A percentile compares a stretch with the other conserved stretches of the same genome.
Conservation (phyloP, 2,113 vertebrate genomes). For the Gallinago undulata region DNA sequence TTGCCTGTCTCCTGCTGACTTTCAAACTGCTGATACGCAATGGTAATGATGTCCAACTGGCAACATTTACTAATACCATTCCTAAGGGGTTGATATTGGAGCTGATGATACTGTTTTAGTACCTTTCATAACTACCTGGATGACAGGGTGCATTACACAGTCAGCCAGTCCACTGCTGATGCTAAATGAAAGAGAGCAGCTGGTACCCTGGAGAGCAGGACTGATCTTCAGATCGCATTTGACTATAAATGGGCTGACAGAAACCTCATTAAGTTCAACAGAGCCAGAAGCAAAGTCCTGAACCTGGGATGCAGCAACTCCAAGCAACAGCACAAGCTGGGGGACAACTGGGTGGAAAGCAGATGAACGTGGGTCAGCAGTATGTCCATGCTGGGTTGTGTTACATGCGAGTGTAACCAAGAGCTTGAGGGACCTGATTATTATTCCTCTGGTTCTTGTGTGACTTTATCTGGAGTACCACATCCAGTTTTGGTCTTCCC, state of each 20-base stretch:
- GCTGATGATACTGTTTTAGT: not conserved
- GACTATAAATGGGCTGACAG: not conserved
- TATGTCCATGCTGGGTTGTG: too few species aligned
- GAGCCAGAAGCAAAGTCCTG: not conserved
- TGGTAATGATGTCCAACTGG: not conserved
- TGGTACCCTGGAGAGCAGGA: not conserved
- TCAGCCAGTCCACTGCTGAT: not conserved
- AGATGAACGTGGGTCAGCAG: not conserved
- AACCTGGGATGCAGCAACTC: not conserved
- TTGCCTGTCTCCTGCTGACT: not conserved
- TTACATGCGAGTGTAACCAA: not conserved
- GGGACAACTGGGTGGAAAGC: not conserved
- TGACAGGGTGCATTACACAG: not conserved
- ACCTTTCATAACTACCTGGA: not conserved
- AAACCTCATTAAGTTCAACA: not conserved
- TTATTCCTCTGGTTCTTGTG: not conserved
- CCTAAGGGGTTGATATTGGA: not conserved
- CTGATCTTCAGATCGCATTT: not conserved
- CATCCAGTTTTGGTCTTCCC: not conserved
- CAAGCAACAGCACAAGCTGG: not conserved
- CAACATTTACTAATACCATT: not conserved
- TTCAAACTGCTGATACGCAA: not conserved
- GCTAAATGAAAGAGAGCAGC: not conserved
- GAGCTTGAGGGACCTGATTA: not conserved
- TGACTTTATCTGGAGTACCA: not conserved